Conservation (phyloP, 1,140 invertebrate genomes). For the Leguminivora glycinivorella region DNA sequence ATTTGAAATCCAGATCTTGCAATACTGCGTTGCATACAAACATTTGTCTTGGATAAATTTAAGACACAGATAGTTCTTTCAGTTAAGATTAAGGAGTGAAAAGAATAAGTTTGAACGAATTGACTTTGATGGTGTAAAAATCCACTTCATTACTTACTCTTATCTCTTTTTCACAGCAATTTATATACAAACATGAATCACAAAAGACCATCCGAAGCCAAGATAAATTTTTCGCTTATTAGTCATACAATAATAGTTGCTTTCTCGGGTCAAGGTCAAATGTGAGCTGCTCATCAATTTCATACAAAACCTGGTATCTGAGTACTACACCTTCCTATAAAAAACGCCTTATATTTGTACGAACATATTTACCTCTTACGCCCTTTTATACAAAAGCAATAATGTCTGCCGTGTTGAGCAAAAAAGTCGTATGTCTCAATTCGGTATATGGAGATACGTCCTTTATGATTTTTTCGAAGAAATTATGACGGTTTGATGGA, state of each 20-base stretch:
- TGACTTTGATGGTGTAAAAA: too few species aligned
- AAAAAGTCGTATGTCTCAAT: not conserved
- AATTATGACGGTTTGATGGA: conserved; percentile 59
- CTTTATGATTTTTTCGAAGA: not conserved
- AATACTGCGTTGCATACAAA: too few species aligned
- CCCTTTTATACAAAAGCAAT: not conserved
- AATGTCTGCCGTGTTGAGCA: not conserved
- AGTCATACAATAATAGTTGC: conserved; percentile 41
- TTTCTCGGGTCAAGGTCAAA: conserved; percentile 58
- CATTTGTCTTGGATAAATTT: too few species aligned
- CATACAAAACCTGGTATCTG: conserved; percentile 63
- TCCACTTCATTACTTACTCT: not conserved
- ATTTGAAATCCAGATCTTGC: too few species aligned
- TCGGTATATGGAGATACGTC: not conserved
- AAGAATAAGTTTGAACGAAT: too few species aligned
- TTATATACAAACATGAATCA: not conserved
- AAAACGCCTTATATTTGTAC: not conserved
- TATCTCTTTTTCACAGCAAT: not conserved
- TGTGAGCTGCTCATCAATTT: conserved; percentile 63
- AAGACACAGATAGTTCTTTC: too few species aligned
- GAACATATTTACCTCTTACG: not conserved
- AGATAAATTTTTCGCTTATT: conserved; percentile 52
- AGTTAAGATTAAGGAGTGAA: too few species aligned
- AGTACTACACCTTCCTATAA: conserved; percentile 51
- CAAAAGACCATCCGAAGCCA: conserved; percentile 5